Conservation (phyloP, 2,113 vertebrate species). For the Gnathonemus echidnorhynchus region DNA sequence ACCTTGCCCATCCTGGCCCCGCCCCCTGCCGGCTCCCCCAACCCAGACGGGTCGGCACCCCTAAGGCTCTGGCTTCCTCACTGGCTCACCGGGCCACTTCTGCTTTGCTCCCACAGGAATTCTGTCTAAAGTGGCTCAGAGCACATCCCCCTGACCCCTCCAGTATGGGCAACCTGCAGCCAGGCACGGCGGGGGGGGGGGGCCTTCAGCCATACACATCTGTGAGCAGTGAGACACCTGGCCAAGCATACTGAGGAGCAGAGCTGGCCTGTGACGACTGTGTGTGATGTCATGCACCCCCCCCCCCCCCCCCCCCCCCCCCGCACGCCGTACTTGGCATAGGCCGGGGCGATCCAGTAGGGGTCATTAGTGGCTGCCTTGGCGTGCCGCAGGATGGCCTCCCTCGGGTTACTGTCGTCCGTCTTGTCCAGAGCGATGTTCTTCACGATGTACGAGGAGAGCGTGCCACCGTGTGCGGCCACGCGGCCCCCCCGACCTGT, state of each 20-base stretch:
- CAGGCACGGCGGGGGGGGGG: neutral
- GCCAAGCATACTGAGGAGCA: neutral
- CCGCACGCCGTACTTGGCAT: constrained; percentile 63
- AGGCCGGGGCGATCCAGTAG: constrained; percentile 89
- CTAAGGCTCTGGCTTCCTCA: neutral
- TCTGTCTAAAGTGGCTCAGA: neutral
- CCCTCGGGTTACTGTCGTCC: constrained; percentile 90
- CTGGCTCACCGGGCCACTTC: neutral
- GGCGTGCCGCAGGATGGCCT: constrained; percentile 90
- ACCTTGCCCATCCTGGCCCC: neutral
- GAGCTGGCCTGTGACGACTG: neutral
- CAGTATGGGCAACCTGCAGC: no score
- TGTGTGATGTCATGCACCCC: neutral
- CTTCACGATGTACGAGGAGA: constrained; percentile 96
- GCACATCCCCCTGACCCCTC: neutral
- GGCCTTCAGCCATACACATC: neutral
- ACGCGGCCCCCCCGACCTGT: constrained; percentile 90
- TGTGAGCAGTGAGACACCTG: neutral
- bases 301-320: neutral
- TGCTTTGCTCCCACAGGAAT: neutral
- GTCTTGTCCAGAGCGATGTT: constrained; percentile 96
- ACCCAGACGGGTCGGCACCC: neutral
- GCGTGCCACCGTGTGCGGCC: constrained; percentile 85
- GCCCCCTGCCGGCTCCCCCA: neutral
- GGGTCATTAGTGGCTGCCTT: constrained; percentile 86